Conservation (phyloP, 2,888 invertebrate species). For the Aleiodes alternator region DNA sequence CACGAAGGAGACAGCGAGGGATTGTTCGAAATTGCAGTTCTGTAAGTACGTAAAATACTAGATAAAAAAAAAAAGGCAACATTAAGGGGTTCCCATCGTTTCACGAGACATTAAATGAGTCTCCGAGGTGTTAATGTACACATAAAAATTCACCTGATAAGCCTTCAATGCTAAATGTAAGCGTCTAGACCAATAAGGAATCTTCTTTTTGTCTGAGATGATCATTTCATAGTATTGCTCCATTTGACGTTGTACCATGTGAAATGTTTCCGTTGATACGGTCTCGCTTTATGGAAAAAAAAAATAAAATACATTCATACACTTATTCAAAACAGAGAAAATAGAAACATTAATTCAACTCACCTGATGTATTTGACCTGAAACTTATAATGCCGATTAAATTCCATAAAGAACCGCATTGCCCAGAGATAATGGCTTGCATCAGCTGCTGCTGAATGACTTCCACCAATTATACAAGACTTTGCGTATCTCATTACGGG, state of each 20-base stretch:
- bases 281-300: conserved; percentile 85
- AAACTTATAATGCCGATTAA: conserved; percentile 92
- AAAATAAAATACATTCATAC: background rate
- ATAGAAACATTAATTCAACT: conserved; percentile 50
- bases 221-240: conserved; percentile 91
- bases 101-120: too few relatives aligned
- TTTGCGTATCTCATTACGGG: conserved; percentile 92
- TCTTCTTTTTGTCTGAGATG: conserved; percentile 89
- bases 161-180: conserved; percentile 89
- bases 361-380: conserved; percentile 93
- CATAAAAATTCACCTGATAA: conserved; percentile 76
- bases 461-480: conserved; percentile 81
- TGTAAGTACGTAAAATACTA: too few relatives aligned
- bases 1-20: too few relatives aligned
- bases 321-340: background rate
- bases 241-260: conserved; percentile 95
- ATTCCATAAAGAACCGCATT: conserved; percentile 97
- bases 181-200: conserved; percentile 87
- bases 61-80: too few relatives aligned
- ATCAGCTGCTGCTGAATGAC: conserved; percentile 85
- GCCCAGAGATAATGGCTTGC: conserved; percentile 97
- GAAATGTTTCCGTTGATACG: conserved; percentile 92
- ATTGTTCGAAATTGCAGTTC: too few relatives aligned
- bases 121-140: background rate
- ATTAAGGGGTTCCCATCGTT: too few relatives aligned